Conservation (phyloP, 2,797 vertebrate species). For the Tarsius wallacei region DNA sequence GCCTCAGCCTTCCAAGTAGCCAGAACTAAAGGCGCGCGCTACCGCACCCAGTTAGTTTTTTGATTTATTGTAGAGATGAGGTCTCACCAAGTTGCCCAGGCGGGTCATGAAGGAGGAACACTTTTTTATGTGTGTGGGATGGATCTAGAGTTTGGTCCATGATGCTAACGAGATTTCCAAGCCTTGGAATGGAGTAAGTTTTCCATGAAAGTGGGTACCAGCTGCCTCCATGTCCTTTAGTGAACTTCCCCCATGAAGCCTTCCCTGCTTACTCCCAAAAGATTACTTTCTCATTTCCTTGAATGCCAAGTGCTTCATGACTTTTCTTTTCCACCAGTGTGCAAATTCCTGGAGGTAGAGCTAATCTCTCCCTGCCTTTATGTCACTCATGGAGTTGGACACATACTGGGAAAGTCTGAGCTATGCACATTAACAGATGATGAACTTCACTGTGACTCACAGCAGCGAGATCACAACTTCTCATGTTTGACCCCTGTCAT, state of each 20-base stretch:
- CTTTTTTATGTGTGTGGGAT: background rate
- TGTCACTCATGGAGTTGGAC: background rate
- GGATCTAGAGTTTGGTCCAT: background rate
- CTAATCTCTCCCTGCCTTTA: background rate
- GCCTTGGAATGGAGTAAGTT: background rate
- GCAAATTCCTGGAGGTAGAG: background rate
- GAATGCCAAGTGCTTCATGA: background rate
- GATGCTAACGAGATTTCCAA: background rate
- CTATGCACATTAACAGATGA: background rate
- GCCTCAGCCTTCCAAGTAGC: no score
- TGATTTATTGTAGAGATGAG: no score
- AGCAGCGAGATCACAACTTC: background rate
- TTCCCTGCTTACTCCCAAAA: background rate
- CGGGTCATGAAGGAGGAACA: background rate
- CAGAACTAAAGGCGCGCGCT: no score
- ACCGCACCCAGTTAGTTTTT: no score
- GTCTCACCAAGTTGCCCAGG: no score
- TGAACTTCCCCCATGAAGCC: background rate
- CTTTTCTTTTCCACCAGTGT: background rate
- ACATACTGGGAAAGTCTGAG: background rate
- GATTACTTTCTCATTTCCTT: background rate
- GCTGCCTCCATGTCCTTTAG: background rate
- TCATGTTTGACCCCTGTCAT: background rate
- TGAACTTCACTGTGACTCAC: background rate
- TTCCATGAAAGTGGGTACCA: background rate